phyloP scores from a whole-genome alignment of 2,797 vertebrate genomes.

The Gallinago stenura region DNA sequence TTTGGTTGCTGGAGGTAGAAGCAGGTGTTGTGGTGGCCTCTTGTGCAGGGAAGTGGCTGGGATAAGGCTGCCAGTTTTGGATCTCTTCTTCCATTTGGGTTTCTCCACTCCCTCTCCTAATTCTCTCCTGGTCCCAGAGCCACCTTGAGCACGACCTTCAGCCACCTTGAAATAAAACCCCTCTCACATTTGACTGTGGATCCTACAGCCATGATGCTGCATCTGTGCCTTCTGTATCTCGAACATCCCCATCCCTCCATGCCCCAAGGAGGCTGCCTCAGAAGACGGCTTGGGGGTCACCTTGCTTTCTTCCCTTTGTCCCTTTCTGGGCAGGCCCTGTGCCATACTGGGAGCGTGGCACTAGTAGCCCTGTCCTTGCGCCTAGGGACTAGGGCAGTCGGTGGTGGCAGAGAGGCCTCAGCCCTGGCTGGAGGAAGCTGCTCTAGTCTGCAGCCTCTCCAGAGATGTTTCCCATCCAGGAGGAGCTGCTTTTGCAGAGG shows the following conservation, averaged over 20 bases:
- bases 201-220: background rate
- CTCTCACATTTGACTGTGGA: background rate
- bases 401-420: background rate
- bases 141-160: background rate
- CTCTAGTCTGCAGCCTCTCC: background rate
- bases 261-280: background rate
- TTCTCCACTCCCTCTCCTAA: background rate
- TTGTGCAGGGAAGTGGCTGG: rapidly evolving
- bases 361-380: background rate
- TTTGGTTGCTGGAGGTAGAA: background rate
- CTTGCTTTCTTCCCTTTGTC: background rate
- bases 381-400: rapidly evolving
- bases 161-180: background rate
- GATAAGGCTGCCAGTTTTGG: background rate
- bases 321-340: background rate
- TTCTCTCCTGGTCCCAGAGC: background rate
- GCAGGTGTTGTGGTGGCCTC: background rate
- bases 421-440: background rate
- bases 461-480: background rate
- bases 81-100: background rate
- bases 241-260: background rate
- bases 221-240: background rate
- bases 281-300: background rate
- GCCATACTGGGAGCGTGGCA: rapidly evolving
- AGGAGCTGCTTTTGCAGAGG: background rate